Evolutionary conservation across 2,797 vertebrate genomes (phyloP), one percentile per base, ranked within the genome.

Genomic region (Heliangelus exortis): DNA sequence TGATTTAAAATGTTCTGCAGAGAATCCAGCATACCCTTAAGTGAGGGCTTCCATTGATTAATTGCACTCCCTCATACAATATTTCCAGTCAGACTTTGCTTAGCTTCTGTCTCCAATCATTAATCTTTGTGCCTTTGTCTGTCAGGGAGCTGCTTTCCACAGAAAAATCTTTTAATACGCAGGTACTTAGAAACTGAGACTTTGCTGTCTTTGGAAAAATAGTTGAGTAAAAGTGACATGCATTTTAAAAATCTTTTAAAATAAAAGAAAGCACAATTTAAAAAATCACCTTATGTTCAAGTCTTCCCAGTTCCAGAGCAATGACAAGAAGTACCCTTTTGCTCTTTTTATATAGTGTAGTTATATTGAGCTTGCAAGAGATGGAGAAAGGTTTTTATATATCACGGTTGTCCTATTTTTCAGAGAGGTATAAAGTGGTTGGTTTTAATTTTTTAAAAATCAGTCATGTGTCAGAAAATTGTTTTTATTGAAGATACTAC

Each of bases 31-130:
- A 22, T 65, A 89, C 43, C 34, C 72, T 87, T 94, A 94, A 84
- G 78, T 93, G 88, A 90, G 84, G 75, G 92, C 65, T 90, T 95
- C n/a, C 58, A 33, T 74, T 96, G 94, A 96, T 96, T 95, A 95
- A 95, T 95, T 95, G 72, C 74, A 59, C 26, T 82, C 34, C 9
- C 31, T 90, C 29, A 88, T 84, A 90, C 90, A 94, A 92, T 93
- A 95, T 94, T 95, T 94, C 90, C 86, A 83, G 77, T 92, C 78
- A 94, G 84, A 47, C 90, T 92, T 94, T 85, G 53, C 72, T 87
- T 87, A 86, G 86, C 65, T 94, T 93, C 90, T 68, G 68, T 87
- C 58, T 94, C 71, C 33, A 69, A 88, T 81, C 66, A 94, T 95
- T 95, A 39, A 3, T 94, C 94, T 95, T 94, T 45, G 29, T 92